A percentile compares a stretch with the other conserved stretches of the same genome.
These are phyloP conservation scores for Arvicanthis niloticus DNA, from an alignment of 2,113 vertebrate species.

Conservation along the genomic window DNA sequence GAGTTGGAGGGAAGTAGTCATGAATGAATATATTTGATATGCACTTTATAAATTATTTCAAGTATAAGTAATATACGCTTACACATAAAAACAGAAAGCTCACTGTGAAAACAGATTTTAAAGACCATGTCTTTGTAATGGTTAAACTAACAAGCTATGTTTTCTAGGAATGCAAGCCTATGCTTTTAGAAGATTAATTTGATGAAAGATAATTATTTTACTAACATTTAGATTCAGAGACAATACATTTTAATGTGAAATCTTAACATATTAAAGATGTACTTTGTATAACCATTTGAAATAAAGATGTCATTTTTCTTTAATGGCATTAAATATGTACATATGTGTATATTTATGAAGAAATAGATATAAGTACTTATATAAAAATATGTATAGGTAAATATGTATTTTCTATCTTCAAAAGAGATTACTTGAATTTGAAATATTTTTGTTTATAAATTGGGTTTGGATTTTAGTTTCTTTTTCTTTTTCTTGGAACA, in stretches of 20 bases:
- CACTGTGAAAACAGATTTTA: not conserved
- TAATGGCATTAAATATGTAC: not conserved
- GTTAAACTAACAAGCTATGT: not conserved
- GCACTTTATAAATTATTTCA: not conserved
- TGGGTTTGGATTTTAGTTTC: not conserved
- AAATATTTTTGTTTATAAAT: not conserved
- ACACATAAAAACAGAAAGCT: not conserved
- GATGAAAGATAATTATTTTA: not conserved
- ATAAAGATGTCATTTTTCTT: not conserved
- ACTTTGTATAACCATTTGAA: not conserved
- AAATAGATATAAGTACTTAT: too few relatives aligned
- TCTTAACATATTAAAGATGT: not conserved
- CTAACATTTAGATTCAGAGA: not conserved
- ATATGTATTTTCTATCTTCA: not conserved
- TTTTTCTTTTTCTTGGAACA: not conserved
- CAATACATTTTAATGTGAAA: not conserved
- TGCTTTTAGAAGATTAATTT: conserved; percentile 18
- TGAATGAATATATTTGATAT: too few relatives aligned
- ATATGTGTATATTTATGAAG: not conserved
- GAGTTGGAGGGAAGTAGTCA: not conserved
- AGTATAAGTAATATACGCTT: not conserved
- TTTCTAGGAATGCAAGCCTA: not conserved
- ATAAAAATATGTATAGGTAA: too few relatives aligned
- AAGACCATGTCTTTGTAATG: not conserved
- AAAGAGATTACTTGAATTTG: not conserved